Base-by-base conservation (phyloP, 2,888 invertebrate species). In the Horisme vitalbata region DNA sequence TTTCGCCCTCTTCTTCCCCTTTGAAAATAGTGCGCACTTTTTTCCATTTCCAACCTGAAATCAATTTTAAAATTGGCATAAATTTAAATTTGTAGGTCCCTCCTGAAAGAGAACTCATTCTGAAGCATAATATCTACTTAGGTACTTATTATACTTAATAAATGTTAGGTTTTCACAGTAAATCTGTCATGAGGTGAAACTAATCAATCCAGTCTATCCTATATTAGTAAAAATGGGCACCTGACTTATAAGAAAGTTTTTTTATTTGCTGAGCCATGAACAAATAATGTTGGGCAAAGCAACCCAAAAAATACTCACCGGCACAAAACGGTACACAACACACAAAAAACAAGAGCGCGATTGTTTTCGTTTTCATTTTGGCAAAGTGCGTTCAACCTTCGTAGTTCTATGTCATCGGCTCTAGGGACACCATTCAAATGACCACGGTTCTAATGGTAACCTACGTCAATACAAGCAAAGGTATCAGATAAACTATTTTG, bases 361-460 rank as follows among this genome's bases (percentile, higher is more conserved):
- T 31, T 41, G 71, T 69, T 71, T 73, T 76, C 71, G 63, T 68
- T 79, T 79, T 80, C 82, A 79, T 83, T 74, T 71, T 68, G 49
- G 51, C 49, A 39, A 52, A 59, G 41, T 38, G 44, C 14, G 35
- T 35, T 39, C 15, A 49, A 68, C 63, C 59, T 59, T n/a, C n/a
- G n/a, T n/a, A 59, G 54, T 61, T 66, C 44, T 61, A 71, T 68
- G 71, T 68, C 68, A 52, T 65, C 67, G 69, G 67, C 85, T 80
- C 86, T 75, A 78, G 83, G 82, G 85, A 81, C 80, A 73, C 75
- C 68, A 79, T 83, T 69, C 77, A 80, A 86, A 76, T 85, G 87
- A 79, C 75, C 59, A 63, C 65, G 66, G 69, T n/a, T n/a, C n/a
- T 61, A 18, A 69, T 64, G 67, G 63, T 70, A 75, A 69, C 77